Conservation (phyloP, 2,113 vertebrate genomes). For the Recurvirostra avosetta region DNA sequence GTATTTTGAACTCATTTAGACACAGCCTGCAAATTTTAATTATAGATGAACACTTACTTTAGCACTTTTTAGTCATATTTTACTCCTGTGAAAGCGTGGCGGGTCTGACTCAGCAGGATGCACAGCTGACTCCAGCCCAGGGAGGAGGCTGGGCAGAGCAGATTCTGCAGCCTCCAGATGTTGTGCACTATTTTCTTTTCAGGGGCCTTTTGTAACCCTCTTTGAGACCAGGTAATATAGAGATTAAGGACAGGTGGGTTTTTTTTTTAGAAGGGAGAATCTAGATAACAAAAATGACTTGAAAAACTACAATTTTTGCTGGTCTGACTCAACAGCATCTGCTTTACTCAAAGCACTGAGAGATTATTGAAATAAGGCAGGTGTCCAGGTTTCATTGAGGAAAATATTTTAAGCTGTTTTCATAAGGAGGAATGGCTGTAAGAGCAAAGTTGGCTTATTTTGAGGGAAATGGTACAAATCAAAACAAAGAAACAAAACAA, state of each 20-base stretch:
- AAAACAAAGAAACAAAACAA: background rate
- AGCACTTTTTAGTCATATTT: constrained; percentile 56
- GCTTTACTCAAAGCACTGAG: background rate
- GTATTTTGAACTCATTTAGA: constrained; percentile 61
- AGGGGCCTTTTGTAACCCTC: background rate
- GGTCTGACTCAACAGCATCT: constrained; percentile 7
- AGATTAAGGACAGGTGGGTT: background rate
- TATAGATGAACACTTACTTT: constrained; percentile 50
- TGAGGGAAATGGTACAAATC: background rate
- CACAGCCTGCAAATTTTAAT: constrained; percentile 49
- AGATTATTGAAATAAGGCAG: background rate
- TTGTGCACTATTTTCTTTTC: background rate
- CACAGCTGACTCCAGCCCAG: background rate
- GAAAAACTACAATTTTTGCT: background rate
- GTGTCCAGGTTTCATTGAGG: constrained; percentile 21
- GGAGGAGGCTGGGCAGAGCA: background rate
- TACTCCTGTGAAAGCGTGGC: background rate
- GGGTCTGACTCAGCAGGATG: constrained; percentile 48
- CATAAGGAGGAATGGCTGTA: background rate
- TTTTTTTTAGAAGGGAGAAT: background rate
- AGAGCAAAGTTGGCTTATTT: background rate
- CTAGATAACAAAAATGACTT: background rate
- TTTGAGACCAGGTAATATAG: background rate
- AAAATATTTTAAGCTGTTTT: constrained; percentile 32
- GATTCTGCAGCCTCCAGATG: constrained; percentile 2